A percentile compares a stretch with the other conserved stretches of the same genome.
Evolutionary conservation across 2,888 invertebrate genomes (phyloP).

Genomic region (Listrodromus nycthemerus): DNA sequence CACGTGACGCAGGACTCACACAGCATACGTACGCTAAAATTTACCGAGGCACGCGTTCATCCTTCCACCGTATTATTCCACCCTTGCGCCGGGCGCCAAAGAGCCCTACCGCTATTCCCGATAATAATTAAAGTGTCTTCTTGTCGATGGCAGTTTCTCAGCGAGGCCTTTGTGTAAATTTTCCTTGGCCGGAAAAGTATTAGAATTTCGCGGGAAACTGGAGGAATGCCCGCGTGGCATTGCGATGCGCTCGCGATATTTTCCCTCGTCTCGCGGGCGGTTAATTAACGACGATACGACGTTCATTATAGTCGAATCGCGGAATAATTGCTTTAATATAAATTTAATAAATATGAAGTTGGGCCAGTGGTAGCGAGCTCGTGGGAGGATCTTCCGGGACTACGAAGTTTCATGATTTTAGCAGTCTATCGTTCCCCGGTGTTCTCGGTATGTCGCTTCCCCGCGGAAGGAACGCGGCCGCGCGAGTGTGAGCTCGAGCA

Average conservation of each 20-base stretch:
- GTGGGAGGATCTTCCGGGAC: conserved; percentile 51
- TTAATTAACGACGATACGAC: conserved; percentile 73
- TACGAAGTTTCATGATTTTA: conserved; percentile 36
- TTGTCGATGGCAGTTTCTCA: conserved; percentile 59
- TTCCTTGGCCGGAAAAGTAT: conserved; percentile 40
- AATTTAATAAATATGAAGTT: conserved; percentile 72
- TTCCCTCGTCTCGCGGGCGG: not conserved
- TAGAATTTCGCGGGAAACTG: not conserved
- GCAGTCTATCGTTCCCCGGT: conserved; percentile 3
- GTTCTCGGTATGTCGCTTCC: conserved; percentile 3
- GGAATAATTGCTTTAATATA: conserved; percentile 73
- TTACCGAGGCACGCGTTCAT: conserved; percentile 42
- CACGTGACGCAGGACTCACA: conserved; percentile 11
- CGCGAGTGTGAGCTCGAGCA: conserved; percentile 73
- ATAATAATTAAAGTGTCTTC: conserved; percentile 66
- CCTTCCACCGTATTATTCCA: conserved; percentile 59
- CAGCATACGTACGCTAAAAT: conserved; percentile 18
- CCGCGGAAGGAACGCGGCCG: conserved; percentile 30
- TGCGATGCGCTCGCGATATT: not conserved
- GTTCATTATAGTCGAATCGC: conserved; percentile 79
- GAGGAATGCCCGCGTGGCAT: not conserved
- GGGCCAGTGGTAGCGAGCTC: conserved; percentile 26
- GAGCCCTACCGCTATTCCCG: conserved; percentile 19
- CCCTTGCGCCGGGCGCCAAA: conserved; percentile 48
- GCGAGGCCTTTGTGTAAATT: conserved; percentile 54